A percentile compares a stretch with the other conserved stretches of the same genome.
Evolutionary conservation across 1,140 invertebrate species (phyloP).

Genomic region (Trichonephila clavata): DNA sequence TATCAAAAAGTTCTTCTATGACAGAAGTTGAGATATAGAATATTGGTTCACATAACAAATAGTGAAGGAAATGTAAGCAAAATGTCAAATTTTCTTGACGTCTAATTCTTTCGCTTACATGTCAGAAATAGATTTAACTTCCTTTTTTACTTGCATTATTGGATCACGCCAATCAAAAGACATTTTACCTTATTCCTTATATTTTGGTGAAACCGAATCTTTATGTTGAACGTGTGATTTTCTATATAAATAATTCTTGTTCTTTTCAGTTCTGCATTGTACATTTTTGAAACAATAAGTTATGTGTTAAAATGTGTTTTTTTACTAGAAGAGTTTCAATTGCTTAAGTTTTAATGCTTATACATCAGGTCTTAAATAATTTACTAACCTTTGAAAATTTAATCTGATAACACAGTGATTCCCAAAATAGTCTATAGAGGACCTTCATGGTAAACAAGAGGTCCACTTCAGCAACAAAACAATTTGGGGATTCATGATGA

Average conservation of each 20-base stretch:
- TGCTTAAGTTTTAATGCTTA: too few relatives aligned
- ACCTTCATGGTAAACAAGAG: too few relatives aligned
- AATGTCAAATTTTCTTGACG: constrained; percentile 3
- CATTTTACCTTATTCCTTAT: background rate
- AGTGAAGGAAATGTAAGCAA: background rate
- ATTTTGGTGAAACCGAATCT: background rate
- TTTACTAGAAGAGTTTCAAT: too few relatives aligned
- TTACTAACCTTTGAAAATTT: too few relatives aligned
- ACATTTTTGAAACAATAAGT: too few relatives aligned
- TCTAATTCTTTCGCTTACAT: background rate
- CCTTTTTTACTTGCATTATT: background rate
- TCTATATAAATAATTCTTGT: background rate
- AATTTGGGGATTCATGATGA: too few relatives aligned
- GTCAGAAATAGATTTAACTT: background rate
- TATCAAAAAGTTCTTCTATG: background rate
- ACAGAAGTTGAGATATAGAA: background rate
- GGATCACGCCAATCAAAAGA: background rate
- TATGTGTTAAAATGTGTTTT: too few relatives aligned
- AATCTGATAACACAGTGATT: too few relatives aligned
- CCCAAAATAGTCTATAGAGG: too few relatives aligned
- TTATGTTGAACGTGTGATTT: background rate
- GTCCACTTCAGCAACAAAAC: too few relatives aligned
- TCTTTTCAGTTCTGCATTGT: too few relatives aligned
- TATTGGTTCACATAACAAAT: background rate
- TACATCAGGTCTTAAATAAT: too few relatives aligned